Conservation (phyloP, 2,113 vertebrate genomes). For the Zosterops japonicus region DNA sequence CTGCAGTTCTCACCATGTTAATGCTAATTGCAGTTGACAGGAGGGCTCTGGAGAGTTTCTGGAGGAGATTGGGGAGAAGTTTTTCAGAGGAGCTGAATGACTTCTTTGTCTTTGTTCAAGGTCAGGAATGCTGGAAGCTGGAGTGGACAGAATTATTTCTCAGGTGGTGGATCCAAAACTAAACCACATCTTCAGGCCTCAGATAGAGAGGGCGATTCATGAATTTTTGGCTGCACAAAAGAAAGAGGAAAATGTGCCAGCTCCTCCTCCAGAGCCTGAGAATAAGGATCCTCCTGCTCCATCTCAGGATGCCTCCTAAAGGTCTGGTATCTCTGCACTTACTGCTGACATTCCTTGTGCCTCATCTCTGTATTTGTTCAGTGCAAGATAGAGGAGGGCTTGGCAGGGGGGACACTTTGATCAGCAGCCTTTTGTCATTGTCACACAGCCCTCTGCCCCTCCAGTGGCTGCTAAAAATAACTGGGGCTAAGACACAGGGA, state of each 20-base stretch:
- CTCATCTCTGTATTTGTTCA: neutral
- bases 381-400: neutral
- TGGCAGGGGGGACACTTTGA: conserved; percentile 7
- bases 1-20: conserved; percentile 31
- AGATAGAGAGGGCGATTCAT: conserved; percentile 94
- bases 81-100: conserved; percentile 71
- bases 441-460: conserved; percentile 16
- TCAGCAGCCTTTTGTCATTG: neutral
- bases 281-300: conserved; percentile 79
- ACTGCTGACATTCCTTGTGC: neutral
- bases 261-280: conserved; percentile 81
- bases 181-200: conserved; percentile 90
- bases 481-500: neutral
- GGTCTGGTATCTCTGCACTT: conserved; percentile 48
- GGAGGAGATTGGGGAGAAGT: conserved; percentile 37
- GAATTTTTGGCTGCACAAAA: conserved; percentile 85
- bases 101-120: conserved; percentile 84
- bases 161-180: conserved; percentile 91
- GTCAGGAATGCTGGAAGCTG: conserved; percentile 93
- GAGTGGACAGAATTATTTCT: conserved; percentile 94
- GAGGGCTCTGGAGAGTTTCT: conserved; percentile 50
- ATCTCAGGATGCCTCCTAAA: conserved; percentile 87
- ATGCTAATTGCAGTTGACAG: conserved; percentile 80
- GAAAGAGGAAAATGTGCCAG: conserved; percentile 79
- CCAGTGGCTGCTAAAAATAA: conserved; percentile 36